Evolutionary conservation across 2,888 invertebrate species (phyloP).

Genomic region (Clepsis dumicolana): DNA sequence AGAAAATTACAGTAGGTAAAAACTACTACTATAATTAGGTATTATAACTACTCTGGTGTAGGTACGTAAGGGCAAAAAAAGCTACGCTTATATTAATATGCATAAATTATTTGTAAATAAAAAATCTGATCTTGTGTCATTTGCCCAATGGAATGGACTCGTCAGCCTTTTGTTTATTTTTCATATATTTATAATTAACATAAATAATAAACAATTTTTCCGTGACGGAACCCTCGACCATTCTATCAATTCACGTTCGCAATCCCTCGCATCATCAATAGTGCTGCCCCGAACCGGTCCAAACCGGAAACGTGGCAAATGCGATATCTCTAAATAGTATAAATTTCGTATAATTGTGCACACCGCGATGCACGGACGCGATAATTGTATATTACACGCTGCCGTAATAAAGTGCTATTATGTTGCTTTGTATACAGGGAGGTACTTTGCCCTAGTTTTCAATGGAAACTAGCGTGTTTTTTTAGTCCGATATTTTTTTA

Average conservation of each 20-base stretch:
- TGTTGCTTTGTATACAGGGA: conserved; percentile 15
- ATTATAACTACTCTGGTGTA: too few species aligned
- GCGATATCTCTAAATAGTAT: conserved; percentile 23
- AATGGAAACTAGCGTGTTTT: background rate
- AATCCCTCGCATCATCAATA: conserved; percentile 14
- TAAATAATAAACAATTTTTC: background rate
- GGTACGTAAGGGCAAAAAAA: too few species aligned
- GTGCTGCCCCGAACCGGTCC: conserved; percentile 41
- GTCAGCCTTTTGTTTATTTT: too few species aligned
- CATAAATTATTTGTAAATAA: too few species aligned
- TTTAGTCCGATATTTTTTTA: background rate
- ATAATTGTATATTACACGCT: conserved; percentile 33
- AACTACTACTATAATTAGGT: too few species aligned
- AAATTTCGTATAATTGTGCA: conserved; percentile 41
- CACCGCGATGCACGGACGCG: conserved; percentile 35
- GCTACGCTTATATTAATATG: too few species aligned
- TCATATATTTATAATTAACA: too few species aligned
- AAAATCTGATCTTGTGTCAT: too few species aligned
- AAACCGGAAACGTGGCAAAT: conserved; percentile 49
- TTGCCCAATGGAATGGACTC: too few species aligned
- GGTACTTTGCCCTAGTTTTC: conserved; percentile 15
- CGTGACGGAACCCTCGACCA: background rate
- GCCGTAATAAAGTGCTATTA: conserved; percentile 26
- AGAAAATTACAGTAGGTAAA: too few species aligned
- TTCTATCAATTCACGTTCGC: background rate